phyloP scores from a whole-genome alignment of 2,113 vertebrate genomes.

The Passer montanus region DNA sequence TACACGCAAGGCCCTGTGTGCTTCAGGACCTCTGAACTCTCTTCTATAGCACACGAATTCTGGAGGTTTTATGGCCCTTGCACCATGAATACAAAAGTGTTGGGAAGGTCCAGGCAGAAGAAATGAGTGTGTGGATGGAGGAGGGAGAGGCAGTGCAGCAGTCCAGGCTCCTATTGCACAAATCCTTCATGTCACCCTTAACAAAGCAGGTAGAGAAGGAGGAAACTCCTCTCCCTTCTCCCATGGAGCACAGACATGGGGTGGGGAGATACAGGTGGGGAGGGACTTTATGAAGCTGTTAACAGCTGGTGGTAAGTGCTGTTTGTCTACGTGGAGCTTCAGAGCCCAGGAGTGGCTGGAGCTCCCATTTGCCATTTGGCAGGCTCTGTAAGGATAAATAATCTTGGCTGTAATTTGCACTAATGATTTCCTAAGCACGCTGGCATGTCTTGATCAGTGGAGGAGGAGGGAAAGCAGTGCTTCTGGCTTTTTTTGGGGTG shows the following conservation, averaged over 20 bases:
- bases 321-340: neutral
- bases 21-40: neutral
- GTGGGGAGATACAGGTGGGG: neutral
- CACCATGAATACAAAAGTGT: accelerated
- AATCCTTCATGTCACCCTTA: neutral
- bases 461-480: neutral
- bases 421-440: neutral
- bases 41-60: accelerated
- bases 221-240: neutral
- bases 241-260: neutral
- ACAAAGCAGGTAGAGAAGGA: neutral
- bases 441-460: neutral
- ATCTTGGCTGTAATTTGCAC: neutral
- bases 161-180: neutral
- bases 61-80: neutral
- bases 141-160: neutral
- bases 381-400: constrained; percentile 26
- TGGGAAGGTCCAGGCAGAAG: neutral
- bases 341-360: neutral
- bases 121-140: neutral
- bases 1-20: accelerated
- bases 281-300: neutral
- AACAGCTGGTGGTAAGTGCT: neutral
- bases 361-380: neutral
- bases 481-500: neutral